These are phyloP conservation scores for Girardinus metallicus DNA, from an alignment of 2,797 vertebrate genomes.

Conservation along the genomic window DNA sequence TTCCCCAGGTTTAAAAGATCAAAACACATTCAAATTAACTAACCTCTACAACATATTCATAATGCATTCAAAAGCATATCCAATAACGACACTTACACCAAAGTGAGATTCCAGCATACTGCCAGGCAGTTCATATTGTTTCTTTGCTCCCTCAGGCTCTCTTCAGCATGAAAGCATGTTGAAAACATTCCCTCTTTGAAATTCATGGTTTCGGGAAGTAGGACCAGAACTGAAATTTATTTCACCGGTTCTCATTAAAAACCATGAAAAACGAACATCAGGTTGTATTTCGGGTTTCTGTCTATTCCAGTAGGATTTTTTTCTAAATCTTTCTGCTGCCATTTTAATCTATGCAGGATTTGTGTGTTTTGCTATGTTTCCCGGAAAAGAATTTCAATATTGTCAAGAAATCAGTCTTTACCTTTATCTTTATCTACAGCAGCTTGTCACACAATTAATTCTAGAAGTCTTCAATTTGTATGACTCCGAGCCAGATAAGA, in stretches of 20 bases:
- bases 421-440: too few species aligned
- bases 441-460: too few species aligned
- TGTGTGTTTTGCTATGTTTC: background rate
- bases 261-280: constrained; percentile 51
- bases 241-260: constrained; percentile 57
- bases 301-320: background rate
- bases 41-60: constrained; percentile 14
- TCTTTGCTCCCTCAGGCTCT: constrained; percentile 46
- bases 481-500: background rate
- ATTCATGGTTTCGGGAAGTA: constrained; percentile 67
- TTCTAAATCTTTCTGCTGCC: background rate
- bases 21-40: constrained; percentile 26
- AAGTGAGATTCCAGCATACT: constrained; percentile 45
- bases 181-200: constrained; percentile 68
- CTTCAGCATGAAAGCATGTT: constrained; percentile 62
- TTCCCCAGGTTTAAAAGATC: constrained; percentile 10
- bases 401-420: background rate
- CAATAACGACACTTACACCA: constrained; percentile 14
- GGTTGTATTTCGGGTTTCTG: constrained; percentile 26
- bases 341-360: background rate
- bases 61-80: constrained; percentile 23
- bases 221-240: constrained; percentile 70
- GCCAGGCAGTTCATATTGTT: constrained; percentile 34
- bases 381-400: background rate
- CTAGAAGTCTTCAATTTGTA: too few species aligned